phyloP scores from a whole-genome alignment of 2,797 vertebrate species.

The Oreonectes daqikongensis region DNA sequence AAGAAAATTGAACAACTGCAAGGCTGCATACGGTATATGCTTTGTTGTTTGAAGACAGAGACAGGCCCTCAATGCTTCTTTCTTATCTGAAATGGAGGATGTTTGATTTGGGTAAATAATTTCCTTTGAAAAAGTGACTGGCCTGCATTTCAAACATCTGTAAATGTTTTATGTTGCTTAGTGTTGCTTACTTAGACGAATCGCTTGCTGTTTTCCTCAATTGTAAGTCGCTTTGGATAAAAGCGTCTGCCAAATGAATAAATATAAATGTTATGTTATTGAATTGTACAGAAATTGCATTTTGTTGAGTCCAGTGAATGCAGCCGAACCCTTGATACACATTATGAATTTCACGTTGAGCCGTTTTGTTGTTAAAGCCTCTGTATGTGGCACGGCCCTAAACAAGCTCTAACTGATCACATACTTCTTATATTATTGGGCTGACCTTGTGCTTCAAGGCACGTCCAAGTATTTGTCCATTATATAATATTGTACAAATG shows the following conservation, averaged over 20 bases:
- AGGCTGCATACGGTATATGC: neutral
- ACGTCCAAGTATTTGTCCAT: constrained; percentile 13
- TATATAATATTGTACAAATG: neutral
- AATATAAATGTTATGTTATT: too few species aligned
- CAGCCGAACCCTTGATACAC: neutral
- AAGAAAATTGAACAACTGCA: constrained; percentile 11
- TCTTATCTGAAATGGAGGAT: neutral
- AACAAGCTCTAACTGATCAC: neutral
- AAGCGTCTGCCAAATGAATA: too few species aligned
- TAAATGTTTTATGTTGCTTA: constrained; percentile 24
- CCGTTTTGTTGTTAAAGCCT: neutral
- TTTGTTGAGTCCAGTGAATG: neutral
- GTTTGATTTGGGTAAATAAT: constrained; percentile 6
- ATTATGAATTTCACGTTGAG: constrained; percentile 15
- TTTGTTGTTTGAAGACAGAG: neutral
- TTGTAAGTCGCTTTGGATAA: too few species aligned
- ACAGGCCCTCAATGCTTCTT: neutral
- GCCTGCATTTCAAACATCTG: constrained; percentile 13
- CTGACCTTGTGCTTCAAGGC: constrained; percentile 6
- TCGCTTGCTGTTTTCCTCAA: too few species aligned
- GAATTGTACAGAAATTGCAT: constrained; percentile 17
- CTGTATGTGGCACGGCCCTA: neutral
- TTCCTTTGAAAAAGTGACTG: neutral
- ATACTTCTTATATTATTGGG: constrained; percentile 4
- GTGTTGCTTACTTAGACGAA: too few species aligned